Conservation (phyloP, 1,140 invertebrate genomes). For the Meteorus sp. region DNA sequence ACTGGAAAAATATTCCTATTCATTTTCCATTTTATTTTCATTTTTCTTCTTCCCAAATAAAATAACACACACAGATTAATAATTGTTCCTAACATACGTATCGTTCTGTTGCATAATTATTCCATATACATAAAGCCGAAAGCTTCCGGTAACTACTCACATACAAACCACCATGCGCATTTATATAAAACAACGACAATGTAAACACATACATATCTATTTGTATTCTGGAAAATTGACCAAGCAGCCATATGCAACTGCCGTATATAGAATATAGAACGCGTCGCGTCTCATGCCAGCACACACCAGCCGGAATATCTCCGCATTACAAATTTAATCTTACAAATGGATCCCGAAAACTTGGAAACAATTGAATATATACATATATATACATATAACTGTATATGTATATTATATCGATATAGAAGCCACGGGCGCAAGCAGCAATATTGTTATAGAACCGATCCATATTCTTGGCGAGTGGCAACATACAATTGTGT, state of each 20-base stretch:
- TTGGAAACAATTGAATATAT: constrained; percentile 62
- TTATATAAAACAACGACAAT: not conserved
- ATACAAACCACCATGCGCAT: too few relatives aligned
- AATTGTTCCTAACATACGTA: too few relatives aligned
- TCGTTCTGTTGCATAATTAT: too few relatives aligned
- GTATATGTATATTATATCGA: constrained; percentile 24
- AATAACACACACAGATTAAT: too few relatives aligned
- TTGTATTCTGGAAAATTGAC: constrained; percentile 45
- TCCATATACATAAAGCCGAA: too few relatives aligned
- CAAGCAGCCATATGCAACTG: constrained; percentile 54
- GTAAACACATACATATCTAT: constrained; percentile 12
- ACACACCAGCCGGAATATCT: constrained; percentile 23
- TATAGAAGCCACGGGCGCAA: constrained; percentile 47
- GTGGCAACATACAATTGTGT: constrained; percentile 12
- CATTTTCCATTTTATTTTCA: not conserved
- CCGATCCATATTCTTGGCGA: constrained; percentile 54
- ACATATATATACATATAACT: too few relatives aligned
- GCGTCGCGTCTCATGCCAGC: constrained; percentile 16
- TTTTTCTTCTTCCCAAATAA: not conserved
- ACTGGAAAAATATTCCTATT: too few relatives aligned
- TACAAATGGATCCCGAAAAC: constrained; percentile 61
- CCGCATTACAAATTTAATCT: constrained; percentile 62
- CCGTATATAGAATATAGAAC: too few relatives aligned
- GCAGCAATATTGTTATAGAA: constrained; percentile 58
- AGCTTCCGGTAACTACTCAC: too few relatives aligned